Evolutionary conservation across 1,140 invertebrate genomes (phyloP), one percentile per base, ranked within the genome.

Genomic region (Bombyx mandarina): DNA sequence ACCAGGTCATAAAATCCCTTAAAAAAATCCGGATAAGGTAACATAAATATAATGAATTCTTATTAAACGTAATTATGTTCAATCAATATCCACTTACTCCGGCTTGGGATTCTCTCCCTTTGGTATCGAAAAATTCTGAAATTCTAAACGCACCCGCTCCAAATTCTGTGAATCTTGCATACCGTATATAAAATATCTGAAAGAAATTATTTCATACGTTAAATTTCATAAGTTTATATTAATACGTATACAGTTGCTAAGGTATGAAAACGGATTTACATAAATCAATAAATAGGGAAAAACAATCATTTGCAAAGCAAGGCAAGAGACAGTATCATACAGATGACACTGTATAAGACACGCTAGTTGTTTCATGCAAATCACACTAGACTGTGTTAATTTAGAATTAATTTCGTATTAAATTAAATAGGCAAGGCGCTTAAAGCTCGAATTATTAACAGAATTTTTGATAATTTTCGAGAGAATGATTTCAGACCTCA

Each of bases 91-190:
- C 43, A 80, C 80, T 82, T 65, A 86, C 82, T 84, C 82, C 43
- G 80, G 72, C 69, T 86, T 86, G n/a, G 75, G 69, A 61, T 93
- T 91, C 57, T 92, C 90, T 59, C 90, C 92, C 84, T 94, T 95
- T 10, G 96, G 94, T 89, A 99, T 97, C 78, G 95, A 93, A 89
- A 99, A 98, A 75, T 92, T 92, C 51, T 91, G 89, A 88, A 99
- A 98, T 69, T 94, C 92, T 52, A 99, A 89, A 60, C 93, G 91
- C 55, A 98, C 97, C 83, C 96, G 92, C 87, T 99, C 97, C 73
- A 99, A 91, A 89, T 98, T 94, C 82, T 98, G 96, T 56, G 93
- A 93, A 88, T 98, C 97, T 89, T 98, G 96, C 90, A 98, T 94
- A 64, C 97, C 97, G 89, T 99, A 98, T 79, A 99, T 95, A 91